These are phyloP conservation scores for Muschampia plurimacula DNA, from an alignment of 2,888 invertebrate species.

Conservation along the genomic window DNA sequence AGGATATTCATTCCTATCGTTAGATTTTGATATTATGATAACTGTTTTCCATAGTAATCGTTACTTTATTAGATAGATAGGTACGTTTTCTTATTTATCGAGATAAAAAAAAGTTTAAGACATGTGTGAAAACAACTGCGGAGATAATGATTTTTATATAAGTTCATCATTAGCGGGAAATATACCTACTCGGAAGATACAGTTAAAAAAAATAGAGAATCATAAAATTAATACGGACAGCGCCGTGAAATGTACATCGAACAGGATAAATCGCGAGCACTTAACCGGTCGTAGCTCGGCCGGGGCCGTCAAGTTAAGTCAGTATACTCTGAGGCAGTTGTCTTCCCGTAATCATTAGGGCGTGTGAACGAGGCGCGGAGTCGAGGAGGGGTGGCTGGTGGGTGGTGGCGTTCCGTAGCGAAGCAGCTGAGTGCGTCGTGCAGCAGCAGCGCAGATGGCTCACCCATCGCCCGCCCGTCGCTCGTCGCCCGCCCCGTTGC, in stretches of 20 bases:
- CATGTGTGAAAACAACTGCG: neutral
- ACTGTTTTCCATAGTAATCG: too few species aligned
- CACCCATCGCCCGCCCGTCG: neutral
- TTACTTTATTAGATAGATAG: too few species aligned
- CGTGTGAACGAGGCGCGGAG: slow-evolving; percentile 17
- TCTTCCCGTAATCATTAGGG: slow-evolving; percentile 17
- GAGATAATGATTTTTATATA: neutral
- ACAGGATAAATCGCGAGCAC: slow-evolving; percentile 24
- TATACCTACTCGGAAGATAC: neutral
- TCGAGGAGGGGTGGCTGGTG: slow-evolving; percentile 46
- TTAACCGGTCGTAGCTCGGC: slow-evolving; percentile 10
- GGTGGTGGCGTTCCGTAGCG: slow-evolving; percentile 43
- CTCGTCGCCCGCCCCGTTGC: too few species aligned
- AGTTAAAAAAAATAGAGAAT: slow-evolving; percentile 1
- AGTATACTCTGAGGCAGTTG: slow-evolving; percentile 24
- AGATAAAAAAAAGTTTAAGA: neutral
- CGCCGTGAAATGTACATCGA: slow-evolving; percentile 14
- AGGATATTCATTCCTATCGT: too few species aligned
- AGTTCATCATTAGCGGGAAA: neutral
- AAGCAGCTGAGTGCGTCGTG: slow-evolving; percentile 62
- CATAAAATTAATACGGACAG: slow-evolving; percentile 24
- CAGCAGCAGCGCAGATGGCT: slow-evolving; percentile 45
- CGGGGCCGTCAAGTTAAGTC: slow-evolving; percentile 20
- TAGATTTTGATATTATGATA: too few species aligned
- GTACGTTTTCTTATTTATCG: too few species aligned